Evolutionary conservation across 2,113 vertebrate genomes (phyloP), one percentile per base, ranked within the genome.

Genomic region (Rhabdomys dilectus): DNA sequence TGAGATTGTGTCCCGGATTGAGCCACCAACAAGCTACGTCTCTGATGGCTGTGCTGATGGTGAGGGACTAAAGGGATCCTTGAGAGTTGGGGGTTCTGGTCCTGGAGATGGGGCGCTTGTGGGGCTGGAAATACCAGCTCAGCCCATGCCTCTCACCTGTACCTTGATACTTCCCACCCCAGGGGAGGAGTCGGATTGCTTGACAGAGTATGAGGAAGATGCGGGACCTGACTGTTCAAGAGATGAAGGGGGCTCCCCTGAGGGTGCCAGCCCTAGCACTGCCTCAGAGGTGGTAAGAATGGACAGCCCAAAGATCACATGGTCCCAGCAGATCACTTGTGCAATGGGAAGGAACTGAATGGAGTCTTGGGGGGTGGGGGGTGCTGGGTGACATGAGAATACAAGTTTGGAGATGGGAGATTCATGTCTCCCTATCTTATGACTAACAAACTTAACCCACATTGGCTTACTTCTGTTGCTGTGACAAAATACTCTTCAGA

Each of bases 1-100:
- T 0, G 99, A 99, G 98, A 99, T 99, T 0, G 99, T 99, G 53
- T 99, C 99, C 81, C 98, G 99, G 85, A 99, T 99, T 7, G 99
- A 99, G 88, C 99, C 99, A 0, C 99, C 99, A 42, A 99, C 99
- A 34, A 99, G 97, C 98, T 99, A 99, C 34, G 95, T 99, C 6
- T 98, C 98, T 0, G 98, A 98, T 0, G 97, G 97, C 70, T 98
- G 98, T 2, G 98, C 95, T 0, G 98, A 98, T 0, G 98, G 98
- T 98, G 95, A 98, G 98, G 19, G 0, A 9, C 58, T 0, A 0
- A 4, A 34, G 45, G n/a, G 0, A 0, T 0, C 4, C 16, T 4
- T 1, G 6, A 16, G 89, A 45, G 45, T 17, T 4, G 60, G 45
- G 0, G 1, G 29, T 85, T 36, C 36, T 29, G 17, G 76, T 48